Conservation (phyloP, 2,113 vertebrate species). For the Brevimyrus niger region DNA sequence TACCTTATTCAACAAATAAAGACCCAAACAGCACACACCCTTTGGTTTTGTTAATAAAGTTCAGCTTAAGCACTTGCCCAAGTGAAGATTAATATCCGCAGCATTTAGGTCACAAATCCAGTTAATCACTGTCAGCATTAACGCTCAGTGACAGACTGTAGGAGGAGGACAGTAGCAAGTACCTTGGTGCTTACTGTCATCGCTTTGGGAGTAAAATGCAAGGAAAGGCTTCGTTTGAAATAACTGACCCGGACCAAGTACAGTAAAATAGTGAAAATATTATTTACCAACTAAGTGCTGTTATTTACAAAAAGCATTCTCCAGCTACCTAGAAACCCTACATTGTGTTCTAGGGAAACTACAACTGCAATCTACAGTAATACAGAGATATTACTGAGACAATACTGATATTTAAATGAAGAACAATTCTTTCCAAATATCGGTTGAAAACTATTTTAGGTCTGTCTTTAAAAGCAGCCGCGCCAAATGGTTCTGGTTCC, state of each 20-base stretch:
- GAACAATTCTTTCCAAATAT: background rate
- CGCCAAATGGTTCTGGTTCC: background rate
- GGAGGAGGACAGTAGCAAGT: background rate
- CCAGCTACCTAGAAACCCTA: background rate
- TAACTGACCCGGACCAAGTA: background rate
- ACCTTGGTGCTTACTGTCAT: background rate
- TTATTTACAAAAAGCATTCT: background rate
- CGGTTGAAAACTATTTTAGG: background rate
- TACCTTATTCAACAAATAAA: background rate
- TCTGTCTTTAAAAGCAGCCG: background rate
- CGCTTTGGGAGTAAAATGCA: background rate
- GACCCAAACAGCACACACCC: background rate
- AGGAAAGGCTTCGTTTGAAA: background rate
- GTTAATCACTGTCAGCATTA: background rate
- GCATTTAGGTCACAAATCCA: background rate
- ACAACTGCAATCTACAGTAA: background rate
- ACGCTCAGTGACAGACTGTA: background rate
- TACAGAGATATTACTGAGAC: too few relatives aligned
- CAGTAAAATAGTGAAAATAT: background rate
- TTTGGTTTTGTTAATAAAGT: background rate
- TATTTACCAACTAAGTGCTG: background rate
- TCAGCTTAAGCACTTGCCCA: background rate
- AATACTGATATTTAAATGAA: background rate
- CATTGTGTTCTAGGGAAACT: background rate
- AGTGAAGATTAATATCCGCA: background rate